Evolutionary conservation across 2,797 vertebrate genomes (phyloP).

Genomic region (Eremophila alpestris): DNA sequence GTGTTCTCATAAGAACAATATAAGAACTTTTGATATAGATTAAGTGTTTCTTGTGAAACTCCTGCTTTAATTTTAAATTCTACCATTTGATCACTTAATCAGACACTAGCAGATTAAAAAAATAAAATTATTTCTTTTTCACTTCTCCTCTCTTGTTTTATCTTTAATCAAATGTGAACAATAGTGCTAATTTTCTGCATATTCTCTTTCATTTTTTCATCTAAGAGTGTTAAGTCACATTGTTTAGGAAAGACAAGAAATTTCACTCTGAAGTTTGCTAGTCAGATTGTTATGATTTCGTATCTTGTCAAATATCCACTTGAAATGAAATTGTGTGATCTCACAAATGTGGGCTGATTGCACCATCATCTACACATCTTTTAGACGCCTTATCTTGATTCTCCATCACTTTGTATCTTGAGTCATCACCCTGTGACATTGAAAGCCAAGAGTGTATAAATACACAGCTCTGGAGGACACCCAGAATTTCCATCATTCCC

Average conservation of each 20-base stretch:
- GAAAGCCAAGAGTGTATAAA: not conserved
- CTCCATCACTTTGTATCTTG: not conserved
- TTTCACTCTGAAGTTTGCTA: not conserved
- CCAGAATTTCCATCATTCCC: not conserved
- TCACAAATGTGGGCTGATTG: conserved; percentile 23
- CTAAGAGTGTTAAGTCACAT: not conserved
- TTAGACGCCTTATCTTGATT: not conserved
- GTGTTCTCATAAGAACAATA: not conserved
- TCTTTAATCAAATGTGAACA: conserved; percentile 40
- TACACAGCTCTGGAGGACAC: not conserved
- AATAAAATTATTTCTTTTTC: not conserved
- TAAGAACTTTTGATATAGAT: not conserved
- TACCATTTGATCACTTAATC: not conserved
- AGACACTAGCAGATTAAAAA: not conserved
- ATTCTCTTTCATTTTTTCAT: not conserved
- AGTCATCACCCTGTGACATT: not conserved
- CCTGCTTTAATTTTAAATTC: not conserved
- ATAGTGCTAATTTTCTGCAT: conserved; percentile 6
- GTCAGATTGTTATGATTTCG: not conserved
- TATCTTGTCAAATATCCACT: not conserved
- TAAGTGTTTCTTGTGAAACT: not conserved
- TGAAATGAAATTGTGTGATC: not conserved
- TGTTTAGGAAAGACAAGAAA: not conserved
- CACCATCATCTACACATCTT: not conserved
- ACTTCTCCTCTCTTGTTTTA: not conserved